Evolutionary conservation across 2,888 invertebrate species (phyloP), one percentile per base, ranked within the genome.

Genomic region (Helleia helle): DNA sequence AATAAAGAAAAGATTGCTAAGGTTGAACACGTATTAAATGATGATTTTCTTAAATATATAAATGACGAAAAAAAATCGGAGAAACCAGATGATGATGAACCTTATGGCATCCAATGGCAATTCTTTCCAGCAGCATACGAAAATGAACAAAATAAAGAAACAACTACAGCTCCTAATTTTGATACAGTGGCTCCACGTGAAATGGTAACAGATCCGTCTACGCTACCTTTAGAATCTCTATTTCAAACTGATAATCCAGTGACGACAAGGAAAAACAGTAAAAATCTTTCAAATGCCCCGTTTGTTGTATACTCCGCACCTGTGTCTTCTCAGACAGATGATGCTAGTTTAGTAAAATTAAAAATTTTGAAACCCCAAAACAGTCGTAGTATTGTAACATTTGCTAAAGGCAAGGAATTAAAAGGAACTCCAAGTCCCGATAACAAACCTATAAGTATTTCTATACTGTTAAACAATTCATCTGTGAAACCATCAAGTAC

Each of bases 191-290:
- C 83, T 3, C 79, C 77, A 6, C 71, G 75, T 26, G 60, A 67
- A 1, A 65, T 70, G 58, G 49, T 61, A 1, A 77, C 70, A 5
- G 88, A 91, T 63, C 87, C 89, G 1, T 90, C 91, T 0, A 91
- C 91, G 1, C 86, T 92, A 47, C 73, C 91, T 7, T 65, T 92
- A 48, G 90, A 92, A 71, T 90, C 87, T 1, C 68, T 92, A 5
- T 92, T 92, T 54, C 87, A 88, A 60, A 86, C 86, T 41, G 75
- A 87, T 58, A 75, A 71, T 38, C 80, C 86, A 0, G 43, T 63
- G 1, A 66, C 56, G 46, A 66, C 67, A 3, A 66, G 62, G 44
- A 71, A 71, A 60, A 49, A 64, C 1, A 58, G 46, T 40, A 55
- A 61, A 24, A 56, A 58, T n/a, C 49, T 47, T 24, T 56, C 52